A percentile compares a stretch with the other conserved stretches of the same genome.
Conservation (phyloP, 2,797 vertebrate genomes). For the Paratrypauchen microcephalus region DNA sequence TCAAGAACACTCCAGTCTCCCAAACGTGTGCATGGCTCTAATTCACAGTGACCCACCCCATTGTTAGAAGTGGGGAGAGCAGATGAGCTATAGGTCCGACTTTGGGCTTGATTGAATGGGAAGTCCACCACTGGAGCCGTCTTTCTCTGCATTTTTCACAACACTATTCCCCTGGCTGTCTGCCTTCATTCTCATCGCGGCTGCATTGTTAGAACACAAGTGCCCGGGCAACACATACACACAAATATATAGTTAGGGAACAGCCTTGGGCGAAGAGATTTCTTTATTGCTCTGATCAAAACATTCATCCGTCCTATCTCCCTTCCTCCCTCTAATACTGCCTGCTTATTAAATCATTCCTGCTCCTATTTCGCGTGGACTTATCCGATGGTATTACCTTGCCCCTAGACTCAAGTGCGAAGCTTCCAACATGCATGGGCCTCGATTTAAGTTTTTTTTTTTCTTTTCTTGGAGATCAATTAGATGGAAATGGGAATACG, state of each 20-base stretch:
- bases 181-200: constrained; percentile 68
- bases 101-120: constrained; percentile 67
- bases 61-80: constrained; percentile 59
- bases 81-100: constrained; percentile 62
- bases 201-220: constrained; percentile 59
- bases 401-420: constrained; percentile 23
- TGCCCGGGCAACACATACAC: constrained; percentile 33
- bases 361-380: constrained; percentile 54
- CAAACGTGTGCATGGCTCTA: constrained; percentile 58
- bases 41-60: constrained; percentile 71
- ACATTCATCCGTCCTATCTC: constrained; percentile 64
- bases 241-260: constrained; percentile 25
- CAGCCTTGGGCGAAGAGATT: constrained; percentile 56
- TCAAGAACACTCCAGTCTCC: constrained; percentile 56
- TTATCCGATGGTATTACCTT: constrained; percentile 58
- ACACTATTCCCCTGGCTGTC: constrained; percentile 73
- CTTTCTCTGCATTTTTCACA: constrained; percentile 57
- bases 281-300: constrained; percentile 75
- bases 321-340: constrained; percentile 57
- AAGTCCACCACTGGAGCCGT: constrained; percentile 58
- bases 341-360: constrained; percentile 70
- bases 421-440: constrained; percentile 25
- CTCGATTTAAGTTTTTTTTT: constrained; percentile 37
- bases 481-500: constrained; percentile 34
- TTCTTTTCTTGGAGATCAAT: constrained; percentile 35